Evolutionary conservation across 2,888 invertebrate species (phyloP).

Genomic region (Cephus rjabovi): DNA sequence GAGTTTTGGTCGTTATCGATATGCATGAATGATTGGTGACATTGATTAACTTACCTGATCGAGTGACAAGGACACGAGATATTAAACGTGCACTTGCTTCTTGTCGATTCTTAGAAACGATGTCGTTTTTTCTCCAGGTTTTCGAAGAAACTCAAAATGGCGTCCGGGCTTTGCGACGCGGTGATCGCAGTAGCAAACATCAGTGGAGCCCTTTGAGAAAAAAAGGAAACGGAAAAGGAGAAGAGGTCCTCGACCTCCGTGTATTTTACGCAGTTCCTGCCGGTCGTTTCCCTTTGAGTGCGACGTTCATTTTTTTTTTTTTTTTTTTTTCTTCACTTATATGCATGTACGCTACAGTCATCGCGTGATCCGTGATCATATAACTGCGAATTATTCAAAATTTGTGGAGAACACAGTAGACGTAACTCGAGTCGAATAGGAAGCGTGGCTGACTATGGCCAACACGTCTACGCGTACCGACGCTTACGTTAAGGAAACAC

Average conservation of each 20-base stretch:
- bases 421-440: constrained; percentile 37
- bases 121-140: background rate
- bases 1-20: background rate
- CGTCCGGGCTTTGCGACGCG: background rate
- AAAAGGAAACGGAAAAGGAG: background rate
- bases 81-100: background rate
- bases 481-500: background rate
- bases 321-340: constrained; percentile 11
- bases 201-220: background rate
- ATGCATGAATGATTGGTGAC: background rate
- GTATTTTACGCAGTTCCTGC: constrained; percentile 1
- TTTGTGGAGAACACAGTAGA: constrained; percentile 31
- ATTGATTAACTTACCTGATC: background rate
- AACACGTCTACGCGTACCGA: constrained; percentile 22
- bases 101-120: background rate
- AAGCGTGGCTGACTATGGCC: constrained; percentile 25
- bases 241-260: constrained; percentile 3
- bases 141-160: background rate
- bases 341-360: constrained; percentile 39
- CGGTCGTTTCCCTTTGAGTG: constrained; percentile 33
- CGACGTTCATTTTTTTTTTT: constrained; percentile 14
- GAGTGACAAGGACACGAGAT: background rate
- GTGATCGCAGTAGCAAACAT: background rate
- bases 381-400: constrained; percentile 42
- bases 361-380: constrained; percentile 46